A percentile compares a stretch with the other conserved stretches of the same genome.
Conservation (phyloP, 2,797 vertebrate species). For the Discoglossus pictus region DNA sequence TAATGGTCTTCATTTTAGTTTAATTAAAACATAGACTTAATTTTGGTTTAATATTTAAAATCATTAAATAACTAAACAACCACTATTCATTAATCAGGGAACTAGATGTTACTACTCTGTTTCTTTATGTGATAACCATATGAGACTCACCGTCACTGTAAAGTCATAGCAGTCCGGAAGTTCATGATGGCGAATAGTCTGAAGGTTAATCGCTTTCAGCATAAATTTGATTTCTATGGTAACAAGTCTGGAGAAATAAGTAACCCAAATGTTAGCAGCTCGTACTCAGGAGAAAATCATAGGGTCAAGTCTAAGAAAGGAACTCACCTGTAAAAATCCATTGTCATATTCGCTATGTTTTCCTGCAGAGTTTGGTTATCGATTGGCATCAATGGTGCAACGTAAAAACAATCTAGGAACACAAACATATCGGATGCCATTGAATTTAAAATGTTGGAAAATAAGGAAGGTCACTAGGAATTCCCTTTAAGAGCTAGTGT, state of each 20-base stretch:
- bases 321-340: constrained; percentile 89
- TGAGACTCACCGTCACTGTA: constrained; percentile 78
- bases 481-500: no score
- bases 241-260: constrained; percentile 76
- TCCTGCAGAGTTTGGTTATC: constrained; percentile 58
- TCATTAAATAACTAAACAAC: no score
- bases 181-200: constrained; percentile 88
- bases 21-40: no score
- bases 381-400: constrained; percentile 68
- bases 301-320: constrained; percentile 1
- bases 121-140: no score
- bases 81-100: no score
- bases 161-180: constrained; percentile 95
- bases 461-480: no score
- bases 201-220: constrained; percentile 93
- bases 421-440: neutral
- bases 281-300: neutral
- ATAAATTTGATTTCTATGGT: constrained; percentile 81
- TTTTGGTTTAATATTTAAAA: no score
- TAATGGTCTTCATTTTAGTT: no score
- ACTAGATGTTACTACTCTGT: no score
- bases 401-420: constrained; percentile 81
- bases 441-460: no score
- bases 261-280: constrained; percentile 38
- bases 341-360: constrained; percentile 74